Conservation (phyloP, 1,140 invertebrate species). For the Mercenaria mercenaria region DNA sequence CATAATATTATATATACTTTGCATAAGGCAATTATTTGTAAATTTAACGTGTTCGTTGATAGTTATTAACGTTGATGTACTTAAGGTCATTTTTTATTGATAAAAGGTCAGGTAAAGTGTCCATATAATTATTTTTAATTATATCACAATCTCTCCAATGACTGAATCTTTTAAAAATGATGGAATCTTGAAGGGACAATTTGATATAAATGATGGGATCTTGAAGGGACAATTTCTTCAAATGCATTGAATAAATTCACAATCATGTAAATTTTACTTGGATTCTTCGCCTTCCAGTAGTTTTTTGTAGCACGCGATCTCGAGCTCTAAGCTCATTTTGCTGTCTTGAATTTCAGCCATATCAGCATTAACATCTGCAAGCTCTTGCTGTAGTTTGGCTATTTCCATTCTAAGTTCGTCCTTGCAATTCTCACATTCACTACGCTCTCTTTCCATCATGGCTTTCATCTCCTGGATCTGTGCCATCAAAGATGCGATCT, state of each 20-base stretch:
- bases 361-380: constrained; percentile 85
- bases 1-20: background rate
- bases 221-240: background rate
- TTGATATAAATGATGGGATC: background rate
- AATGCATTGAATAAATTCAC: background rate
- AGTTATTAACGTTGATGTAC: no score
- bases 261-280: constrained; percentile 66
- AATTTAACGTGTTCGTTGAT: background rate
- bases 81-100: no score
- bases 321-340: constrained; percentile 85
- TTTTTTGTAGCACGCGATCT: constrained; percentile 85
- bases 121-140: no score
- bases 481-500: constrained; percentile 67
- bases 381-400: constrained; percentile 82
- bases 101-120: no score
- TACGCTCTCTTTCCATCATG: constrained; percentile 11
- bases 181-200: background rate
- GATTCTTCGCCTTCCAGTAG: constrained; percentile 84
- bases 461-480: constrained; percentile 75
- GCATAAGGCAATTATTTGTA: background rate
- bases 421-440: constrained; percentile 31
- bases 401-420: constrained; percentile 78
- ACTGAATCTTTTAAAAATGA: background rate
- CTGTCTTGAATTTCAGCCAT: constrained; percentile 86
- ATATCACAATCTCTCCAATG: background rate